These are phyloP conservation scores for Drosophila stalkeri DNA, from an alignment of 2,888 invertebrate species.

Conservation along the genomic window DNA sequence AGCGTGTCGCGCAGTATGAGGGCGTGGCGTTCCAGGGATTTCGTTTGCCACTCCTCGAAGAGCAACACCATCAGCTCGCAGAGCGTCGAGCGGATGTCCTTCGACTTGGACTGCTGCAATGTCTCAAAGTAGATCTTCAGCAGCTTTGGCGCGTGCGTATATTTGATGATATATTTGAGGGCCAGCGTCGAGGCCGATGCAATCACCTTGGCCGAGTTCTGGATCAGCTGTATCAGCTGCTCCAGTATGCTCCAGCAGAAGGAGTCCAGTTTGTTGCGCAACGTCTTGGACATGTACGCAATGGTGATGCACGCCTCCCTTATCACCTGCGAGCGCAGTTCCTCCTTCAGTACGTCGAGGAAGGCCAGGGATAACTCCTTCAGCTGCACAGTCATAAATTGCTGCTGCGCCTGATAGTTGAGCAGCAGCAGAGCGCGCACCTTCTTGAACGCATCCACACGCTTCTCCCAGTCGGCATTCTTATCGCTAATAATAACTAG, in stretches of 20 bases:
- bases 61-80: slow-evolving; percentile 94
- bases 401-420: slow-evolving; percentile 89
- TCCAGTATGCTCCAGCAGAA: slow-evolving; percentile 94
- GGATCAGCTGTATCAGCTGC: slow-evolving; percentile 94
- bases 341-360: slow-evolving; percentile 93
- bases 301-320: slow-evolving; percentile 98
- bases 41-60: slow-evolving; percentile 94
- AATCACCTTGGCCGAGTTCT: slow-evolving; percentile 98
- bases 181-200: slow-evolving; percentile 95
- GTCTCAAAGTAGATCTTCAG: slow-evolving; percentile 92
- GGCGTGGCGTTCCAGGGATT: slow-evolving; percentile 92
- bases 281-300: slow-evolving; percentile 94
- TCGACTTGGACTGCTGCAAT: slow-evolving; percentile 93
- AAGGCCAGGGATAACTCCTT: slow-evolving; percentile 93
- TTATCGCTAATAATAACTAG: slow-evolving; percentile 92
- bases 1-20: slow-evolving; percentile 92
- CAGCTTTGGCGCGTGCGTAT: slow-evolving; percentile 92
- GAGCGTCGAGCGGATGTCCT: slow-evolving; percentile 92
- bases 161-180: slow-evolving; percentile 94
- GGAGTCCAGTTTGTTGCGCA: slow-evolving; percentile 93
- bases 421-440: slow-evolving; percentile 93
- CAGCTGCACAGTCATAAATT: slow-evolving; percentile 90
- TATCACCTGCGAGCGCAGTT: slow-evolving; percentile 93
- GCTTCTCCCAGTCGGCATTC: slow-evolving; percentile 96
- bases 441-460: slow-evolving; percentile 95